Conservation (phyloP, 2,888 invertebrate species). For the Therioaphis trifolii region DNA sequence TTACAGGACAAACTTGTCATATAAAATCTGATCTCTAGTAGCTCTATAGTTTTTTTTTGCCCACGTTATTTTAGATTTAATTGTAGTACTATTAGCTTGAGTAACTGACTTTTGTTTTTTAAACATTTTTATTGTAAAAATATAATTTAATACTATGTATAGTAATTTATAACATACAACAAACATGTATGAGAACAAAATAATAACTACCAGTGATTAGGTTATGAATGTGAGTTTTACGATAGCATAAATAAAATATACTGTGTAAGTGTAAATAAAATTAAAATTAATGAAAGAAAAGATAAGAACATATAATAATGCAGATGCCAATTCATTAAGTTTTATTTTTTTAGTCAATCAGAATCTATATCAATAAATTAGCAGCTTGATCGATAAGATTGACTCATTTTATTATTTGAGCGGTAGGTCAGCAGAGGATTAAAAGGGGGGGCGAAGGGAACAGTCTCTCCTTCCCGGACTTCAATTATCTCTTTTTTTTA, state of each 20-base stretch:
- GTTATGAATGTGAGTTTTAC: background rate
- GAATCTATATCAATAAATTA: background rate
- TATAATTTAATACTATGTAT: background rate
- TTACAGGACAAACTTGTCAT: no score
- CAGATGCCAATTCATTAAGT: conserved; percentile 2
- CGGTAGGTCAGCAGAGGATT: no score
- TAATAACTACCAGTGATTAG: background rate
- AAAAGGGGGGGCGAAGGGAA: no score
- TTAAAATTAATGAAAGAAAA: conserved; percentile 8
- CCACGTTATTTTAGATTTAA: conserved; percentile 42
- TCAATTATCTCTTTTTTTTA: no score
- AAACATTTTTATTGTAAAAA: conserved; percentile 11
- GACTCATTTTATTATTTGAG: background rate
- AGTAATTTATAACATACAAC: background rate
- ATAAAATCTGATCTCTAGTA: background rate
- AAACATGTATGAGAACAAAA: background rate
- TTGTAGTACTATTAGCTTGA: conserved; percentile 6
- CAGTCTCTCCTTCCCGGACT: no score
- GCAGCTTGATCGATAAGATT: background rate
- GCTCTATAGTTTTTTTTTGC: background rate
- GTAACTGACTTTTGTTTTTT: conserved; percentile 43
- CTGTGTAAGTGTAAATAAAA: conserved; percentile 5
- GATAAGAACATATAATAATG: conserved; percentile 36
- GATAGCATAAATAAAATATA: background rate
- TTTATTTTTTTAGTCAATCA: background rate